phyloP scores from a whole-genome alignment of 2,113 vertebrate genomes.

The Zapus hudsonius region DNA sequence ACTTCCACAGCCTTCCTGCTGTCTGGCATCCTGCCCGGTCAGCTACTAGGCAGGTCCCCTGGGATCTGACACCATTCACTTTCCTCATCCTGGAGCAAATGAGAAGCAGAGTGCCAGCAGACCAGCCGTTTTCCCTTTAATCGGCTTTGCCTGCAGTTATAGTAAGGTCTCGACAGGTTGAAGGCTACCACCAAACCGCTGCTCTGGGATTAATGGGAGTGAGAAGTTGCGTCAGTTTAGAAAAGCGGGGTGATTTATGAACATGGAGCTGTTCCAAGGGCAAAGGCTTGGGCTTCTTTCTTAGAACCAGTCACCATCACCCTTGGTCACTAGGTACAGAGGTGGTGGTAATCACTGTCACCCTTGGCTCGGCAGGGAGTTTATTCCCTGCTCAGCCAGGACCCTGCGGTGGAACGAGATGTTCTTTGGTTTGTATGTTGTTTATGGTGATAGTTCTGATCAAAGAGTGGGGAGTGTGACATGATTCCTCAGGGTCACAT shows the following conservation, averaged over 20 bases:
- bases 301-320: accelerated
- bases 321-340: accelerated
- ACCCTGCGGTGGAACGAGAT: neutral
- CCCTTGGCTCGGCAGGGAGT: neutral
- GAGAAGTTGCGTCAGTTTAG: neutral
- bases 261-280: neutral
- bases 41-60: neutral
- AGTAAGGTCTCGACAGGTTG: conserved; percentile 2
- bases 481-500: accelerated
- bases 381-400: accelerated
- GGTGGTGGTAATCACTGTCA: neutral
- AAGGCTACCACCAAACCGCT: neutral
- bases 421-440: accelerated
- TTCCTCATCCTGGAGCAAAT: neutral
- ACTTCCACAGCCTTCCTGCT: accelerated
- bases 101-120: neutral
- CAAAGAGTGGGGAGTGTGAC: accelerated
- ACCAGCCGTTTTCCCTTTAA: neutral
- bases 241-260: neutral
- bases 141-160: neutral
- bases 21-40: neutral
- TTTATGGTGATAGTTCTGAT: accelerated
- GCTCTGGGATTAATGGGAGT: neutral
- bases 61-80: too few relatives aligned
- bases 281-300: accelerated